Evolutionary conservation across 2,888 invertebrate genomes (phyloP), one percentile per base, ranked within the genome.

Genomic region (Thalpophila matura): DNA sequence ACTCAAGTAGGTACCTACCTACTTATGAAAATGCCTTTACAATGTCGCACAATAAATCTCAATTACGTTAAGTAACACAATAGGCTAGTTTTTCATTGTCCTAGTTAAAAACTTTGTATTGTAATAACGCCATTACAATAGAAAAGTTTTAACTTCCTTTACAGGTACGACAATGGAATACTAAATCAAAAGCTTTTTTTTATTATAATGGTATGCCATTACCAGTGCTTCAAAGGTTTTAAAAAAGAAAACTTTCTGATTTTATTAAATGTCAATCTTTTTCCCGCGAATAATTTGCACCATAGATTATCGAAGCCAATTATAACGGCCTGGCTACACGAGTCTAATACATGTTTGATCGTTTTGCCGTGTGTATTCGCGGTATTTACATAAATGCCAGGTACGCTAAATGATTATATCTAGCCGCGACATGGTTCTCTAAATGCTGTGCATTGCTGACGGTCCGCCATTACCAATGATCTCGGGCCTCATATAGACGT

Each of bases 321-420:
- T 74, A 71, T 70, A 77, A 65, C 60, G 51, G 56, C 59, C 12
- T 18, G 54, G 27, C 22, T 69, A 59, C 63, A 68, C 60, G 49
- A 40, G 31, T 57, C 46, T 26, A 61, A 76, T 70, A 59, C 50
- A 57, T 33, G 58, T 56, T 55, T 54, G 62, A 70, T 73, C 70
- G 24, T 68, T 72, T 56, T 54, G 38, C 50, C 45, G 50, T 56
- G 59, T 64, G 43, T 64, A 67, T 65, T 61, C 43, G 49, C 47
- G 66, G 57, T 66, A 80, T 75, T 75, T 63, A 80, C 68, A 75
- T 75, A 75, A 80, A 77, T 68, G 72, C 63, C 70, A 80, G 59
- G 53, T 72, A 57, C 62, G 62, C 58, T 72, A 74, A 77, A 77
- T 73, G 72, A 80, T 75, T 73, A 66, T 80, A 80, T 80, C 78